phyloP scores from a whole-genome alignment of 2,888 invertebrate species.

The Junonia oenone region DNA sequence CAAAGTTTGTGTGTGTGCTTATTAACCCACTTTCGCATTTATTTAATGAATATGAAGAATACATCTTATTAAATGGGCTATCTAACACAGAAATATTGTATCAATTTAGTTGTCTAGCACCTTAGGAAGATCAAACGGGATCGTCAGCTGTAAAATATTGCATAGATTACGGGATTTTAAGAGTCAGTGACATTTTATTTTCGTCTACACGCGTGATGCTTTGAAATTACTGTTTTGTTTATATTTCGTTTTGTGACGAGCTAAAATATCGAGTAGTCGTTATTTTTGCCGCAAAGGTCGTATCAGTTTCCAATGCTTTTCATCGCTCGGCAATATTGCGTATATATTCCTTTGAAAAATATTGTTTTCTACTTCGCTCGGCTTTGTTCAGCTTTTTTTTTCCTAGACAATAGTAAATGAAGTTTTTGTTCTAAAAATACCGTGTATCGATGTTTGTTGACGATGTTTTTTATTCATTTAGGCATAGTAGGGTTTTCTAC shows the following conservation, averaged over 20 bases:
- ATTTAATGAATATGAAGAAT: too few relatives aligned
- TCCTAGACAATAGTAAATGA: neutral
- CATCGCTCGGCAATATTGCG: neutral
- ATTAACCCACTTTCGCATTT: too few relatives aligned
- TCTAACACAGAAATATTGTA: too few relatives aligned
- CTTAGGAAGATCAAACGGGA: too few relatives aligned
- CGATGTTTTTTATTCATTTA: too few relatives aligned
- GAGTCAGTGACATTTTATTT: slow-evolving; percentile 28
- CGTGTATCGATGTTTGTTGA: too few relatives aligned
- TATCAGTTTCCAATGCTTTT: neutral
- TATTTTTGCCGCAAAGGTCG: neutral
- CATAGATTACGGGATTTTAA: slow-evolving; percentile 11
- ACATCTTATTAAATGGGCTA: neutral
- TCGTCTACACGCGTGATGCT: slow-evolving; percentile 13
- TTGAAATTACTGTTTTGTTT: neutral
- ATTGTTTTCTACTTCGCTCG: neutral
- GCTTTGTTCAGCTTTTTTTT: neutral
- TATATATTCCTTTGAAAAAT: neutral
- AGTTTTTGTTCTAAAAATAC: neutral
- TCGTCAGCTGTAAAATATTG: neutral
- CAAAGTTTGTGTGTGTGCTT: too few relatives aligned
- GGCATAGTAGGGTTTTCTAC: too few relatives aligned
- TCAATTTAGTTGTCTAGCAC: too few relatives aligned
- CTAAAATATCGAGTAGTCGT: neutral
- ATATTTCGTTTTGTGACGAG: neutral